Evolutionary conservation across 2,113 vertebrate genomes (phyloP).

Genomic region (Ellobius talpinus): DNA sequence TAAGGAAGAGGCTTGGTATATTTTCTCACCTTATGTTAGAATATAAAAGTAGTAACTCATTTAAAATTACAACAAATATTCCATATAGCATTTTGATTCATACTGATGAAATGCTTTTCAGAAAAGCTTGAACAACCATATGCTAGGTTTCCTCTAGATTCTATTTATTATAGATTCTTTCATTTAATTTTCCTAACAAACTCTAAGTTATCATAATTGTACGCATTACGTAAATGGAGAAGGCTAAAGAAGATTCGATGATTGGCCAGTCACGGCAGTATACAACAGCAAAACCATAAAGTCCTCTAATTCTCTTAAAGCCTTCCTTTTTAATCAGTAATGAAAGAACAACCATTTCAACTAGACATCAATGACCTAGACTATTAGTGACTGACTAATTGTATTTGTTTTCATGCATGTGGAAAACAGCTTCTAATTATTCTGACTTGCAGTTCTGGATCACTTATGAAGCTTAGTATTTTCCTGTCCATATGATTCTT

Average conservation of each 20-base stretch:
- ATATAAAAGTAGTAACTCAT: not conserved
- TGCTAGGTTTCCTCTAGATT: not conserved
- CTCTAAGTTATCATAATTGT: not conserved
- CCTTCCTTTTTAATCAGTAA: not conserved
- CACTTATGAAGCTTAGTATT: slow-evolving; percentile 20
- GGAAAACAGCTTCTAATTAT: not conserved
- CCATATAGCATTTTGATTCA: not conserved
- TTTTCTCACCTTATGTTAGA: slow-evolving; percentile 36
- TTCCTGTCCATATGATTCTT: not conserved
- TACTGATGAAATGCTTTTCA: not conserved
- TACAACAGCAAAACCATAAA: not conserved
- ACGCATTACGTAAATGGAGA: not conserved
- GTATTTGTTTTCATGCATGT: not conserved
- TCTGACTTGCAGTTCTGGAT: slow-evolving; percentile 18
- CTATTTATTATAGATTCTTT: not conserved
- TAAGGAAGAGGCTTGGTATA: not conserved
- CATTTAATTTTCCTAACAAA: not conserved
- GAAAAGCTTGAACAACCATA: not conserved
- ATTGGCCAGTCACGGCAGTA: not conserved
- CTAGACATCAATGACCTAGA: not conserved
- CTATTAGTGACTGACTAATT: not conserved
- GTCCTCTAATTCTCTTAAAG: not conserved
- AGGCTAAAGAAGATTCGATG: not conserved
- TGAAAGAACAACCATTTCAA: not conserved
- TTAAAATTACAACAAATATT: not conserved